phyloP scores from a whole-genome alignment of 2,888 invertebrate species.

The Ephialtes manifestator region DNA sequence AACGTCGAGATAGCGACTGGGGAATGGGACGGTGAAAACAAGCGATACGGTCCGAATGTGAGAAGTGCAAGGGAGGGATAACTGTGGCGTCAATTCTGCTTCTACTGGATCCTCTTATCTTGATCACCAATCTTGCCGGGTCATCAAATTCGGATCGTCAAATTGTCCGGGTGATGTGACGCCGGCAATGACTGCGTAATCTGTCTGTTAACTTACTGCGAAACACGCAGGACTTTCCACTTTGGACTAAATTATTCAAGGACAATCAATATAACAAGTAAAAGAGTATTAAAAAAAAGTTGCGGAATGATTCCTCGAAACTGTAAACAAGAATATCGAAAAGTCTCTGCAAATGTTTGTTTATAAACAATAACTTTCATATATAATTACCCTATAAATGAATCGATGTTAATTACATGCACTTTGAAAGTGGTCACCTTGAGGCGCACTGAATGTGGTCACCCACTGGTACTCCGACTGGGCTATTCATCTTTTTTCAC shows the following conservation, averaged over 20 bases:
- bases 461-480: too few species aligned
- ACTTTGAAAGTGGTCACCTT: not conserved
- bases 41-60: not conserved
- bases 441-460: not conserved
- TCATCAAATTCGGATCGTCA: constrained; percentile 14
- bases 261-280: not conserved
- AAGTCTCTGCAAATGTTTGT: too few species aligned
- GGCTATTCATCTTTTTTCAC: too few species aligned
- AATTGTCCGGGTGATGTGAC: not conserved
- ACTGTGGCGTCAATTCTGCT: constrained; percentile 1
- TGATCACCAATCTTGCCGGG: not conserved
- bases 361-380: too few species aligned
- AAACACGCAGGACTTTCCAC: not conserved
- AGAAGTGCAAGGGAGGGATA: not conserved
- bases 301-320: too few species aligned
- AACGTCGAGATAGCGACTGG: constrained; percentile 15
- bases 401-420: not conserved
- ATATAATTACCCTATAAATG: too few species aligned
- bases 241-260: not conserved
- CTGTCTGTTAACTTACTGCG: not conserved
- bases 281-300: not conserved
- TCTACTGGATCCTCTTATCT: not conserved
- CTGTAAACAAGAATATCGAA: too few species aligned
- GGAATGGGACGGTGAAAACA: not conserved
- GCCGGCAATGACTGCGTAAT: not conserved